Conservation (phyloP, 2,797 vertebrate genomes). For the Epinephelus awoara region DNA sequence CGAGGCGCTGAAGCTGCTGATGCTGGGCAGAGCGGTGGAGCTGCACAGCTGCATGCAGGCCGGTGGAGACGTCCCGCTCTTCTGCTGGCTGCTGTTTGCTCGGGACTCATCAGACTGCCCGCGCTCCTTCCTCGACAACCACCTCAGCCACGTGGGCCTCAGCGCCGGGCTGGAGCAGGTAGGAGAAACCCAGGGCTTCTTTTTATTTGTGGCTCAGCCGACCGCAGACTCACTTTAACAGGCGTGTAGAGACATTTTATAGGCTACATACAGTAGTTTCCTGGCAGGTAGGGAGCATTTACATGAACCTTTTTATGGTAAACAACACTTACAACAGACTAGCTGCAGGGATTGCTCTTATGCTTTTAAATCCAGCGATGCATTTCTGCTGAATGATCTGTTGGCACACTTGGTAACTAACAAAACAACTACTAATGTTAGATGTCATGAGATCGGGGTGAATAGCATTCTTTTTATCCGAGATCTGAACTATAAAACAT, state of each 20-base stretch:
- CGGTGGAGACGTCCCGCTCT: slow-evolving; percentile 92
- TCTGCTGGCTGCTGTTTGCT: slow-evolving; percentile 96
- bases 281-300: not conserved
- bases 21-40: slow-evolving; percentile 91
- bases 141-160: slow-evolving; percentile 94
- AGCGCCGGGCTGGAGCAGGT: slow-evolving; percentile 97
- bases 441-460: not conserved
- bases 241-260: not conserved
- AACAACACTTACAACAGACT: not conserved
- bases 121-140: slow-evolving; percentile 92
- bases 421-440: slow-evolving; percentile 7
- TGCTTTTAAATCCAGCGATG: slow-evolving; percentile 3
- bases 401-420: not conserved
- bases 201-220: not conserved
- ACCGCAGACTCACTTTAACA: not conserved
- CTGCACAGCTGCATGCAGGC: slow-evolving; percentile 88
- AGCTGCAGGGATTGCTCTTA: not conserved
- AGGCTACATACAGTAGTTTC: not conserved
- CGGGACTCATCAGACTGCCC: slow-evolving; percentile 94
- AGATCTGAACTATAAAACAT: slow-evolving; percentile 33
- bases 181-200: slow-evolving; percentile 26
- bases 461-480: slow-evolving; percentile 5
- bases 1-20: slow-evolving; percentile 96
- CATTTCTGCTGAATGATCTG: not conserved
- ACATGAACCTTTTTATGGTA: not conserved